phyloP scores from a whole-genome alignment of 2,797 vertebrate species.

The Mycteria americana region DNA sequence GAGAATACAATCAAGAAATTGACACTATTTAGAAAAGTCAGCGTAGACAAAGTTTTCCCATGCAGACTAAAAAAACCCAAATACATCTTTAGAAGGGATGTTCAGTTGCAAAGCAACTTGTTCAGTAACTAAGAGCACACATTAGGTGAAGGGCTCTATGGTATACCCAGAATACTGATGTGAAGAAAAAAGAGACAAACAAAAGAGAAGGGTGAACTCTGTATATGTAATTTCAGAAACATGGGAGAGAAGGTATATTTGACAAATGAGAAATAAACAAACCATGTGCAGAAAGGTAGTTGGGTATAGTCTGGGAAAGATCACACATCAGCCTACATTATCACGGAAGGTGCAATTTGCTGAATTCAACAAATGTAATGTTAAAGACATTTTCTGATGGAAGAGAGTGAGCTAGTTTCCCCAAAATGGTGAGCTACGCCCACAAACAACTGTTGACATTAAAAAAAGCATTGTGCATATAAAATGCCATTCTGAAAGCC shows the following conservation, averaged over 20 bases:
- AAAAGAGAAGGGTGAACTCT: not conserved
- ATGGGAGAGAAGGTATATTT: not conserved
- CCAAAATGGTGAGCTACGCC: not conserved
- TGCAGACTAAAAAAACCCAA: not conserved
- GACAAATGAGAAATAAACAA: not conserved
- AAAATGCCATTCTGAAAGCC: not conserved
- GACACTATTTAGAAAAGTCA: not conserved
- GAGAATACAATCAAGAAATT: not conserved
- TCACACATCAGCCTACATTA: not conserved
- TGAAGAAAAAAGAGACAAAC: not conserved
- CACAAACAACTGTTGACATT: conserved; percentile 22
- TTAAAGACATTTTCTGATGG: not conserved
- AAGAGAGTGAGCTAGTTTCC: not conserved
- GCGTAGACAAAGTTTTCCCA: not conserved
- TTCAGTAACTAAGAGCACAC: not conserved
- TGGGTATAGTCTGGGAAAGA: not conserved
- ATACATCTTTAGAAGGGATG: not conserved
- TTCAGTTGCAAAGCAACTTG: not conserved
- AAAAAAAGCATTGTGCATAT: conserved; percentile 9
- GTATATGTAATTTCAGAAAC: not conserved
- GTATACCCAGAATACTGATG: not conserved
- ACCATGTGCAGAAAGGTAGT: not conserved
- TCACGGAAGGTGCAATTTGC: not conserved
- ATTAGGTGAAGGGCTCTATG: not conserved
- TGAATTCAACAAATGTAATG: not conserved